These are phyloP conservation scores for Osmoderma eremita DNA, from an alignment of 2,888 invertebrate genomes.

Conservation along the genomic window DNA sequence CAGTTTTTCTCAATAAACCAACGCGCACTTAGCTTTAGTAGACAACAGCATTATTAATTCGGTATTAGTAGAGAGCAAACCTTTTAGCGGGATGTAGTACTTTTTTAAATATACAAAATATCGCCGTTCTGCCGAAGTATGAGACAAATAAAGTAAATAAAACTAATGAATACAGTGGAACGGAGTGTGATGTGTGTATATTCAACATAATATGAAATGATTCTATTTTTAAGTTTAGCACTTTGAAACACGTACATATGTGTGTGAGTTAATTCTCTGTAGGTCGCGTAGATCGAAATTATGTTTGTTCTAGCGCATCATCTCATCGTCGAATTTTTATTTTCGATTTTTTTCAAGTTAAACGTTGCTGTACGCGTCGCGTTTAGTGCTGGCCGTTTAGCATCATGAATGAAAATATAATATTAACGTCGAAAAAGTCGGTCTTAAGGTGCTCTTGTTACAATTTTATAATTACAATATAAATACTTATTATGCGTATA, in stretches of 20 bases:
- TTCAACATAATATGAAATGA: slow-evolving; percentile 28
- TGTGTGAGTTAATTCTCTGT: slow-evolving; percentile 8
- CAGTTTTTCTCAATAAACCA: background rate
- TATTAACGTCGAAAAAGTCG: background rate
- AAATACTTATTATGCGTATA: background rate
- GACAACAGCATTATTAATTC: no score
- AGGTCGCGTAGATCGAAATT: slow-evolving; percentile 22
- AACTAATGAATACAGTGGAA: background rate
- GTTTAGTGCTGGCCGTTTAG: no score
- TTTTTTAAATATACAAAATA: no score
- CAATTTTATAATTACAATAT: background rate
- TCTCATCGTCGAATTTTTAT: no score
- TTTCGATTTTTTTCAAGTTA: no score
- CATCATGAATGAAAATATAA: no score
- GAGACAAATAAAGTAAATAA: slow-evolving; percentile 30
- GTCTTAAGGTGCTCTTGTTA: slow-evolving; percentile 5
- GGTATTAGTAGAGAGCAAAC: no score
- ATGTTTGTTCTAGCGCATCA: background rate
- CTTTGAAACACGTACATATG: slow-evolving; percentile 18
- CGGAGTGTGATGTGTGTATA: background rate
- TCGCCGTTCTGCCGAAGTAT: background rate
- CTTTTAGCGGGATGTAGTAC: no score
- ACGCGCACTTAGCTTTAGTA: no score
- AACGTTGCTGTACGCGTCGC: no score
- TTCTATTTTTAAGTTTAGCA: slow-evolving; percentile 34